Evolutionary conservation across 1,140 invertebrate genomes (phyloP), one percentile per base, ranked within the genome.

Genomic region (Leptopilina boulardi): DNA sequence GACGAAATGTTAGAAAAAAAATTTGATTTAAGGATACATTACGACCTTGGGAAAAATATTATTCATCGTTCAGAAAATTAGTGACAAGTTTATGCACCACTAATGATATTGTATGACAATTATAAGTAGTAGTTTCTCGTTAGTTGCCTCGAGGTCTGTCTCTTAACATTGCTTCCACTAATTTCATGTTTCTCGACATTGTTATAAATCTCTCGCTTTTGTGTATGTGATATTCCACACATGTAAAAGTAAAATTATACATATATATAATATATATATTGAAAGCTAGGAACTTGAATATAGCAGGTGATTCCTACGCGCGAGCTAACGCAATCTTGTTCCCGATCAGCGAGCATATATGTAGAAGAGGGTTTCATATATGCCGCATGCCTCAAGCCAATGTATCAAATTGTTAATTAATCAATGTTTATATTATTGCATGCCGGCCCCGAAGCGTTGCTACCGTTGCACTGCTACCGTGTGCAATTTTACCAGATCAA

Each of bases 391-490:
- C 83, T 73, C 82, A 73, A 84, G 81, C 84, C 80, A 78, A 83
- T 82, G 84, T 83, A 84, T 84, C 82, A 85, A 85, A 83, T 82
- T 75, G 80, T 87, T 89, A 89, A 90, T 90, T 89, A 88, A 89
- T 87, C 87, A 84, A 86, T 86, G 85, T 89, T 89, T 87, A 83
- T 89, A 88, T 88, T 87, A 88, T 88, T 87, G 85, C 75, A 75
- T 79, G 82, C 75, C 72, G 79, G 76, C 78, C 78, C 74, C 70
- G 79, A 70, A 81, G 79, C 79, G 23, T 18, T 78, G 80, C 73
- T 80, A 79, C 81, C 77, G 71, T 76, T 71, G 38, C 41, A 56
- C 41, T 21, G 77, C 77, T 78, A 77, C 73, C 75, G 73, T 41
- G 5, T 42, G 59, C 44, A 66, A n/a, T 51, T 51, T 51, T 18